phyloP scores from a whole-genome alignment of 2,888 invertebrate species.

The Eupithecia exiguata region DNA sequence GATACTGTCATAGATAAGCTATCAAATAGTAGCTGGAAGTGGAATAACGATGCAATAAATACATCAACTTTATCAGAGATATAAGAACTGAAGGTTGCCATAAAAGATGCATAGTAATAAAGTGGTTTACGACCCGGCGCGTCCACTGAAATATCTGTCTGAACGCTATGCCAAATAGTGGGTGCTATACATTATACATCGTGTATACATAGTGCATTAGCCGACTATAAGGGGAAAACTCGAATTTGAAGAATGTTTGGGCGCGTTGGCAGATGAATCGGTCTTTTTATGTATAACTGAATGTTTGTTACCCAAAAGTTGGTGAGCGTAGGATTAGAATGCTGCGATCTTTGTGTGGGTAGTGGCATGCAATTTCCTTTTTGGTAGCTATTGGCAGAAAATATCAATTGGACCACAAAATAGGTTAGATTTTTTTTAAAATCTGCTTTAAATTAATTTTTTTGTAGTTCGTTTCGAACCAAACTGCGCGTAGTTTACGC shows the following conservation, averaged over 20 bases:
- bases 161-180: constrained; percentile 45
- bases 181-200: not conserved
- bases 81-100: constrained; percentile 27
- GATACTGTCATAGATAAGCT: constrained; percentile 35
- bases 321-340: not conserved
- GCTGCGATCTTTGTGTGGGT: not conserved
- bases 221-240: not conserved
- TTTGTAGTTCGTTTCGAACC: not conserved
- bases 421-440: not conserved
- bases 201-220: not conserved
- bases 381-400: not conserved
- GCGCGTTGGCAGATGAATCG: not conserved
- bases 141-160: constrained; percentile 40
- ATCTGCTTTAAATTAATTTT: not conserved
- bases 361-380: not conserved
- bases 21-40: constrained; percentile 28
- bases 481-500: not conserved
- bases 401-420: not conserved
- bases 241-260: not conserved
- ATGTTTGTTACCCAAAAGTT: not conserved
- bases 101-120: constrained; percentile 35
- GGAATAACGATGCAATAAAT: constrained; percentile 35
- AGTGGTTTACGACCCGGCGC: constrained; percentile 34
- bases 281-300: not conserved
- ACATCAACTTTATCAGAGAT: constrained; percentile 34